Evolutionary conservation across 2,113 vertebrate species (phyloP), one percentile per base, ranked within the genome.

Genomic region (Noturus placidus): DNA sequence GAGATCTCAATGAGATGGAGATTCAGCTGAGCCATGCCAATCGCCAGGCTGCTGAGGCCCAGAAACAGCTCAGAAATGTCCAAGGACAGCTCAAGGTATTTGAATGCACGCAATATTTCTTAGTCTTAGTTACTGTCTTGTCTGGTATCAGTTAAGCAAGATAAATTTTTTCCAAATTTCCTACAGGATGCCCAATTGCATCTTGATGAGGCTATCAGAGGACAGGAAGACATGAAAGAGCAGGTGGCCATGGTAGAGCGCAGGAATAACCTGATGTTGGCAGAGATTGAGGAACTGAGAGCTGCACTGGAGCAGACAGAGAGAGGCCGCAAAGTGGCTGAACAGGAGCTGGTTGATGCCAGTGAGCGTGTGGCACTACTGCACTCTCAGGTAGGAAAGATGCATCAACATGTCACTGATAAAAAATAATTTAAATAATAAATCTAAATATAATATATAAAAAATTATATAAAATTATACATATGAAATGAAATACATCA

Each of bases 241-340:
- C 96, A 97, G 90, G 93, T 96, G 82, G 96, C 96, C 80, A 97
- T 97, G 94, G 93, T 97, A 61, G 97, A 97, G 93, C 96, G 97
- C 93, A 96, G 97, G 91, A 96, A 96, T 92, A 95, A 92, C 92
- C 93, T 97, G 91, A 94, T 97, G 93, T 86, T 95, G 91, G 96
- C 97, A 65, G 97, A 97, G 93, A 97, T 97, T 0, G 96, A 97
- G 89, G 96, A 97, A 91, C 94, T 96, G 76, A 93, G 97, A 93
- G 93, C 86, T 86, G 96, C 96, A 1, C 94, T 97, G 91, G 96
- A 97, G 89, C 97, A 97, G 91, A 97, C 96, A 0, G 97, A 97
- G 85, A 95, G 96, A 93, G 91, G 93, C 59, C 96, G 97, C 83
- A 97, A 96, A 91, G 90, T 96, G 1, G 97, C 97, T 0, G 97